phyloP scores from a whole-genome alignment of 2,113 vertebrate species.

The Ceyx cyanopectus region DNA sequence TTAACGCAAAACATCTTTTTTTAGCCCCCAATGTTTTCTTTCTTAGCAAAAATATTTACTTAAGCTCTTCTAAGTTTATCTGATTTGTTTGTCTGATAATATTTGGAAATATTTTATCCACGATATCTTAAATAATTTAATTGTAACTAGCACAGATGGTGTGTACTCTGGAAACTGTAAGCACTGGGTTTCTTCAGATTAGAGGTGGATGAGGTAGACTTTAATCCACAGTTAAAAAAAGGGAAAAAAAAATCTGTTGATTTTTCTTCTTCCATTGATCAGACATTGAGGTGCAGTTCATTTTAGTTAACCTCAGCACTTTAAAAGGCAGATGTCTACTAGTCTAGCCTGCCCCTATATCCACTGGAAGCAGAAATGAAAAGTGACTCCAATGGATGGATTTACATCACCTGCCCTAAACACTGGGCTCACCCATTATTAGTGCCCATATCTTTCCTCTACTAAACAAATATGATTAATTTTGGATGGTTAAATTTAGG shows the following conservation, averaged over 20 bases:
- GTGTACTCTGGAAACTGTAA: neutral
- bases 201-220: neutral
- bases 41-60: neutral
- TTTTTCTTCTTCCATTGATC: neutral
- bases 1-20: neutral
- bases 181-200: neutral
- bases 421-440: neutral
- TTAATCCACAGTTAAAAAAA: neutral
- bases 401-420: neutral
- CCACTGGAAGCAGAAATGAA: neutral
- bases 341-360: neutral
- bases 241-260: neutral
- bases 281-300: neutral
- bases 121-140: neutral
- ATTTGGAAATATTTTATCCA: neutral
- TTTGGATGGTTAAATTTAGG: neutral
- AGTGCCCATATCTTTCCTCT: neutral
- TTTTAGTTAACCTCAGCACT: neutral
- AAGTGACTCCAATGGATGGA: neutral
- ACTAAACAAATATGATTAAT: neutral
- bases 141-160: neutral
- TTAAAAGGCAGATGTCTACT: neutral
- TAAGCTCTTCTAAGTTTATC: neutral
- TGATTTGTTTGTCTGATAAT: neutral
- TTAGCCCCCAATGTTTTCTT: neutral